A percentile compares a stretch with the other conserved stretches of the same genome.
phyloP scores from a whole-genome alignment of 2,113 vertebrate genomes.

The Deroptyus accipitrinus region DNA sequence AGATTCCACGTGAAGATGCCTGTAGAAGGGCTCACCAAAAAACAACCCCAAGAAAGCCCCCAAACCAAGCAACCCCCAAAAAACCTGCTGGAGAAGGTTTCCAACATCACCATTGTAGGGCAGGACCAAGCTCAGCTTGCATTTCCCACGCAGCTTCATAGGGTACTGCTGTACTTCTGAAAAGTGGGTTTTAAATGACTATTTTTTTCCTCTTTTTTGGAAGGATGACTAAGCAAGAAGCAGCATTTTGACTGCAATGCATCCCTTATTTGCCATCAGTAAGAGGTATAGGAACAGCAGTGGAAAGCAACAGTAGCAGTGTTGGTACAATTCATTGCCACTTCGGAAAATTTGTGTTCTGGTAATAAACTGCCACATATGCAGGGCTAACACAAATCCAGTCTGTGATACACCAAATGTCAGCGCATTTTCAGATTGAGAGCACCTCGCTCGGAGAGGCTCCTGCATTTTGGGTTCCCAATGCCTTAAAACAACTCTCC shows the following conservation, averaged over 20 bases:
- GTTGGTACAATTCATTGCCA: not conserved
- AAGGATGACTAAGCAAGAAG: conserved; percentile 14
- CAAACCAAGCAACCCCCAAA: not conserved
- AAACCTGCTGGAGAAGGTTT: not conserved
- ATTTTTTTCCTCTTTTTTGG: not conserved
- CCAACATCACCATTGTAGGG: not conserved
- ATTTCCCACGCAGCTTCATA: not conserved
- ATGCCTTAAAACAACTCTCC: not conserved
- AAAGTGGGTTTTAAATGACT: not conserved
- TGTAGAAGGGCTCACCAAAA: not conserved
- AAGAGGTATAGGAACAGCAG: not conserved
- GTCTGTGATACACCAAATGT: conserved; percentile 9
- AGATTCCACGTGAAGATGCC: not conserved
- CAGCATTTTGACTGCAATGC: not conserved
- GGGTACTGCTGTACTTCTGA: not conserved
- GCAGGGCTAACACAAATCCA: conserved; percentile 25
- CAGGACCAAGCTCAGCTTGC: not conserved
- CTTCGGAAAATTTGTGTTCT: not conserved
- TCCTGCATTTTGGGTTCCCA: not conserved
- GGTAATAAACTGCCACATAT: conserved; percentile 5
- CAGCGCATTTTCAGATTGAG: conserved; percentile 11
- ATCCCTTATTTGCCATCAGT: conserved; percentile 1
- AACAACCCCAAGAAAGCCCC: not conserved
- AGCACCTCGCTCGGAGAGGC: not conserved
- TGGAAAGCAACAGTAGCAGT: not conserved